Conservation (phyloP, 2,888 invertebrate species). For the Argyresthia goedartella region DNA sequence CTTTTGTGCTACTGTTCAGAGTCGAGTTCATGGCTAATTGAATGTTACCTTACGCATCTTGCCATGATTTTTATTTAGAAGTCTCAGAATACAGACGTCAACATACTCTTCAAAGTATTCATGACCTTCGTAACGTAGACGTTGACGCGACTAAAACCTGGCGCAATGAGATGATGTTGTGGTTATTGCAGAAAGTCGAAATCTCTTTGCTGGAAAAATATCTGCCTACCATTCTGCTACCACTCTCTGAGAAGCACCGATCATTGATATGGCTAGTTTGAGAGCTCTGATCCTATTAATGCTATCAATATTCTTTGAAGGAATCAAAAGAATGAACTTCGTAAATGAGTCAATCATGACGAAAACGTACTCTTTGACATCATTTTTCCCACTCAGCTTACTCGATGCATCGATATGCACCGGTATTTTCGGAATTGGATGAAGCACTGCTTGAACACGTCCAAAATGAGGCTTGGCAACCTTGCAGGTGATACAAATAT, state of each 20-base stretch:
- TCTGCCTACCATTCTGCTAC: too few relatives aligned
- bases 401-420: too few relatives aligned
- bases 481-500: too few relatives aligned
- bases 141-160: slow-evolving; percentile 19
- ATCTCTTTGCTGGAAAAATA: too few relatives aligned
- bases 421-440: slow-evolving; percentile 29
- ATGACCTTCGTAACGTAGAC: slow-evolving; percentile 20
- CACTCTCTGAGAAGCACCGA: slow-evolving; percentile 9
- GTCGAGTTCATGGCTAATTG: slow-evolving; percentile 22
- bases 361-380: too few relatives aligned
- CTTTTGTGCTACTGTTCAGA: slow-evolving; percentile 15
- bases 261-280: slow-evolving; percentile 5
- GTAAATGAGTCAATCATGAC: too few relatives aligned
- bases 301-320: slow-evolving; percentile 14
- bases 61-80: slow-evolving; percentile 15
- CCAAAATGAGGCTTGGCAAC: slow-evolving; percentile 23
- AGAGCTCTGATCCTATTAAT: slow-evolving; percentile 11
- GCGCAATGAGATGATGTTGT: slow-evolving; percentile 19
- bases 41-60: slow-evolving; percentile 18
- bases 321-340: too few relatives aligned
- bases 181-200: slow-evolving; percentile 16
- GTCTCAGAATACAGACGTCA: slow-evolving; percentile 18
- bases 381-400: too few relatives aligned
- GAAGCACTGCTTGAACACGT: slow-evolving; percentile 19
- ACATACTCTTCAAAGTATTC: slow-evolving; percentile 16